These are phyloP conservation scores for Bradypodion pumilum DNA, from an alignment of 2,797 vertebrate genomes.

Conservation along the genomic window DNA sequence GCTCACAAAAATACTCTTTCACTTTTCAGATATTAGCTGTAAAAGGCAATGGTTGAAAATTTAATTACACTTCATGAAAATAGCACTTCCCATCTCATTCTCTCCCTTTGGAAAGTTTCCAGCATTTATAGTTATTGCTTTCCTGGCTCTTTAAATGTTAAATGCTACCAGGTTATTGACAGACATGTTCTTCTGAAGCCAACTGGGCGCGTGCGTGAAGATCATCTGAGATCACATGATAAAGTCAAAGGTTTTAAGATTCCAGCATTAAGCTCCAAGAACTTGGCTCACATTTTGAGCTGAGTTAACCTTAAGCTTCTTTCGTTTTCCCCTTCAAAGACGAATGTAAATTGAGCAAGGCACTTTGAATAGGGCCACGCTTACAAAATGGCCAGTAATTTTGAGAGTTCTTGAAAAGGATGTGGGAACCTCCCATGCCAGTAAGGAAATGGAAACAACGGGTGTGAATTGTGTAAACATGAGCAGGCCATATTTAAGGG, in stretches of 20 bases:
- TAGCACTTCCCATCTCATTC: background rate
- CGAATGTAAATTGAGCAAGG: background rate
- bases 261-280: conserved; percentile 27
- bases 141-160: conserved; percentile 29
- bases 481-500: conserved; percentile 1
- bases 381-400: conserved; percentile 44
- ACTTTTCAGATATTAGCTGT: background rate
- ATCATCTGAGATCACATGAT: conserved; percentile 35
- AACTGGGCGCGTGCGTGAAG: conserved; percentile 20
- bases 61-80: background rate
- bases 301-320: conserved; percentile 20
- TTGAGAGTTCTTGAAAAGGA: conserved; percentile 47
- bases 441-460: conserved; percentile 36
- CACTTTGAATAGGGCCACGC: background rate
- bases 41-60: too few species aligned
- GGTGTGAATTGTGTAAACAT: conserved; percentile 32
- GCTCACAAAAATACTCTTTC: background rate
- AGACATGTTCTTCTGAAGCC: conserved; percentile 1
- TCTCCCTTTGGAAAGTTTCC: conserved; percentile 4
- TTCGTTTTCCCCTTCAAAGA: conserved; percentile 57
- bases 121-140: conserved; percentile 31
- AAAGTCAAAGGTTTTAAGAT: conserved; percentile 33
- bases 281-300: background rate
- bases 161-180: conserved; percentile 29
- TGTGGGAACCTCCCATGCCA: conserved; percentile 18